Base-by-base conservation (phyloP, 2,797 vertebrate genomes). In the Sphenopsis melanotis region DNA sequence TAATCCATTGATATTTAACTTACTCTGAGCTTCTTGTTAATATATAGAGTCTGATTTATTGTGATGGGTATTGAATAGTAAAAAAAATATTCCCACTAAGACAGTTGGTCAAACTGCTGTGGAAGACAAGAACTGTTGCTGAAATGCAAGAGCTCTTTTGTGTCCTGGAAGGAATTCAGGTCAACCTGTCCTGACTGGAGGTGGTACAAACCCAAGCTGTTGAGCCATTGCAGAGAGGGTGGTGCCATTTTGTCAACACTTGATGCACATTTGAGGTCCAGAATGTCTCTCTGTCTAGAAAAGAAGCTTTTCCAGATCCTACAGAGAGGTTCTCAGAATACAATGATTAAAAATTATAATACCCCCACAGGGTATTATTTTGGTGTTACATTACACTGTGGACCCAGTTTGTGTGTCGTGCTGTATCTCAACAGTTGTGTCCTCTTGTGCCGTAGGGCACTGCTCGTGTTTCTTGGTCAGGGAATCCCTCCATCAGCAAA, bases 1-100 rank as follows among this genome's bases (percentile, higher is more conserved):
- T 86, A 88, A 88, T 70, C 55, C 22, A 64, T 44, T 78, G 82
- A 66, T 93, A 76, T 53, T 92, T 93, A 92, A 78, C 82, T 76
- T 81, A 75, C 53, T 81, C 57, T 59, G 39, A 87, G 20, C 32
- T 41, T 63, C 59, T 55, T 79, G 70, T 66, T 92, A 90, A 52
- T 81, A 70, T 41, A 76, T 7, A 19, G 32, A 59, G 7, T 50
- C 83, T 52, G 65, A 93, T 83, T 89, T 89, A 78, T 56, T 70
- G 32, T 65, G 82, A 14, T 72, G 83, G 59, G 7, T 83, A 87
- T 36, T 87, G 72, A 95, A 79, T 15, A 86, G 20, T 34, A 66
- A 93, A 83, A 81, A 85, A 64, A 88, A 82, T 22, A 56, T 3
- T 91, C 7, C 4, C 11, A 52, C 12, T n/a, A 37, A 34, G 26